These are phyloP conservation scores for Lissonota sp. DNA, from an alignment of 2,888 invertebrate species.

Conservation along the genomic window DNA sequence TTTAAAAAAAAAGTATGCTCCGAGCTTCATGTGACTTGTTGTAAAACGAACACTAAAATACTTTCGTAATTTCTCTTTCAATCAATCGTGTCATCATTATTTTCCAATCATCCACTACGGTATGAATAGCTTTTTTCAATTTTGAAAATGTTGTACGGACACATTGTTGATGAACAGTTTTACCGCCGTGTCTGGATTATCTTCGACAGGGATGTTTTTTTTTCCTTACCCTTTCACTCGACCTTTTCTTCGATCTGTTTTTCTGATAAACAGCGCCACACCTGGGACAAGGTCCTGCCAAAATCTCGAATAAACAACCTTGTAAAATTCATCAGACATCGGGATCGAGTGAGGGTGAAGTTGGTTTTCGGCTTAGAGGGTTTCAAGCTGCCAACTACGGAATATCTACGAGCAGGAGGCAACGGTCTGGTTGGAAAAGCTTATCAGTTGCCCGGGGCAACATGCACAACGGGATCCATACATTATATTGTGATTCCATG, in stretches of 20 bases:
- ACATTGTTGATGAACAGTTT: neutral
- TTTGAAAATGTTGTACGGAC: no score
- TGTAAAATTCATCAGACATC: slow-evolving; percentile 50
- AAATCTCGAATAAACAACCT: slow-evolving; percentile 44
- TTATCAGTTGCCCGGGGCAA: slow-evolving; percentile 70
- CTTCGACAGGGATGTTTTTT: neutral
- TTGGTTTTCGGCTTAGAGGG: slow-evolving; percentile 21
- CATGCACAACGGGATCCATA: slow-evolving; percentile 52
- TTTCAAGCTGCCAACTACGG: neutral
- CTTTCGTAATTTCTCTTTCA: no score
- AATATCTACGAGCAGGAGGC: neutral
- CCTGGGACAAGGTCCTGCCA: slow-evolving; percentile 14
- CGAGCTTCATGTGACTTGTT: no score
- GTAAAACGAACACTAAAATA: no score
- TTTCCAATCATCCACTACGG: neutral
- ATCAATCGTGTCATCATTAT: slow-evolving; percentile 16
- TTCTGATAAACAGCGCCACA: slow-evolving; percentile 7
- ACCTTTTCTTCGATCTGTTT: slow-evolving; percentile 23
- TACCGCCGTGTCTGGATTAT: neutral
- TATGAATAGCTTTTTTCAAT: no score
- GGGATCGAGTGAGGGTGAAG: slow-evolving; percentile 24
- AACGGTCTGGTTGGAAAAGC: slow-evolving; percentile 64
- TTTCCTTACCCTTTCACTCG: neutral
- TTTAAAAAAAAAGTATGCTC: no score
- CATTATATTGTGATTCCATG: slow-evolving; percentile 7